Conservation (phyloP, 2,888 invertebrate species). For the Hesperia comma region DNA sequence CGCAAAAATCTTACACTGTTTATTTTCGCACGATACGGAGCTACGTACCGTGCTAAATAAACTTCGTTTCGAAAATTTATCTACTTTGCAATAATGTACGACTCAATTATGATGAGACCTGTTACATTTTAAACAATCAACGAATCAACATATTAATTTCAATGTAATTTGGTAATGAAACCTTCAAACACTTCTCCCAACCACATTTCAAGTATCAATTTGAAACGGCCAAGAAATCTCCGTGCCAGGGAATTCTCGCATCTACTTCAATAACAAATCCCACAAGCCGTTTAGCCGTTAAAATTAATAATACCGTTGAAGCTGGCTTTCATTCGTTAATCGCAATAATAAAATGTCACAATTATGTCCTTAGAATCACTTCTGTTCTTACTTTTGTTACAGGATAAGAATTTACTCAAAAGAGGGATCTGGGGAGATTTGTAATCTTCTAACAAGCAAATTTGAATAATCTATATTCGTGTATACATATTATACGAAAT, state of each 20-base stretch:
- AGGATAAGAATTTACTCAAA: too few species aligned
- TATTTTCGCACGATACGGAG: too few species aligned
- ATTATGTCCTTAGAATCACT: background rate
- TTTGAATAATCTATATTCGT: too few species aligned
- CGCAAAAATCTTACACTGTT: too few species aligned
- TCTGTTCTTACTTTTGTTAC: background rate
- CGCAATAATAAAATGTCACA: conserved; percentile 4
- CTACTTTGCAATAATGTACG: too few species aligned
- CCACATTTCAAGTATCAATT: conserved; percentile 1
- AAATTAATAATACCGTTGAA: conserved; percentile 19
- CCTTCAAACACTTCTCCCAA: background rate
- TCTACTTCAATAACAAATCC: background rate
- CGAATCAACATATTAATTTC: background rate
- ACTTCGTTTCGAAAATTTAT: too few species aligned
- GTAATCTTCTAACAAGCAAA: too few species aligned
- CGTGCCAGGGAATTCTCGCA: background rate
- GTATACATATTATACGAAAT: too few species aligned
- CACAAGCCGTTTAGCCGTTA: conserved; percentile 2
- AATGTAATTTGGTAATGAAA: background rate
- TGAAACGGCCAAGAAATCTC: background rate
- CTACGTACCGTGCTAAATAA: too few species aligned
- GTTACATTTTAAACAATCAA: background rate
- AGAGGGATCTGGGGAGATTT: too few species aligned
- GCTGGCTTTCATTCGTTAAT: conserved; percentile 10
- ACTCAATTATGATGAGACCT: too few species aligned